phyloP scores from a whole-genome alignment of 2,797 vertebrate genomes.

The Cichlasoma orientale region DNA sequence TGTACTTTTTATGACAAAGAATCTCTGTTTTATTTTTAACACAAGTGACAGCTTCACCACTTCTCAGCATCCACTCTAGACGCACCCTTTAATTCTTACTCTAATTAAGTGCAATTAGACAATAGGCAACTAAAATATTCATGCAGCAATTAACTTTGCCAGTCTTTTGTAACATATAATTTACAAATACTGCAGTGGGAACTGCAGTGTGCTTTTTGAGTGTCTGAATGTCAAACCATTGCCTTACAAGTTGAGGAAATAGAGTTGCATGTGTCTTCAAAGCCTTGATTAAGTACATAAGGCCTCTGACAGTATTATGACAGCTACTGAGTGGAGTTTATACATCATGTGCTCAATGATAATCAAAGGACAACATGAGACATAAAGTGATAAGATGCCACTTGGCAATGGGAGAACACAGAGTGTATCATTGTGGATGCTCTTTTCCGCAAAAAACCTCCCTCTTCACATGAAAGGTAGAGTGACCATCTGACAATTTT shows the following conservation, averaged over 20 bases:
- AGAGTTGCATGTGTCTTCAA: neutral
- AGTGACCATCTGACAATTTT: slow-evolving; percentile 68
- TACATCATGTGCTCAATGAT: slow-evolving; percentile 19
- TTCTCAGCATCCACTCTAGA: slow-evolving; percentile 53
- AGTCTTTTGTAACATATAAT: slow-evolving; percentile 40
- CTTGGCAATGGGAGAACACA: slow-evolving; percentile 24
- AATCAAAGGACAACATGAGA: slow-evolving; percentile 44
- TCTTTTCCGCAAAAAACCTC: slow-evolving; percentile 42
- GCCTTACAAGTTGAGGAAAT: neutral
- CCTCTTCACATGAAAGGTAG: slow-evolving; percentile 48
- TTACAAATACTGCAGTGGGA: slow-evolving; percentile 17
- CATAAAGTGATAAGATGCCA: slow-evolving; percentile 17
- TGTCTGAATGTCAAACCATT: slow-evolving; percentile 5
- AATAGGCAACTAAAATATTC: slow-evolving; percentile 71
- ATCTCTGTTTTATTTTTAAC: slow-evolving; percentile 40
- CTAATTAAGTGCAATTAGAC: slow-evolving; percentile 77
- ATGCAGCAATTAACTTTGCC: slow-evolving; percentile 69
- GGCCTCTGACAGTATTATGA: neutral
- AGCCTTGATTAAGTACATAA: neutral
- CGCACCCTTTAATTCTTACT: slow-evolving; percentile 66
- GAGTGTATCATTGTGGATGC: slow-evolving; percentile 14
- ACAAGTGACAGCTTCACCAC: slow-evolving; percentile 49
- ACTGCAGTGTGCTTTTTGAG: slow-evolving; percentile 21
- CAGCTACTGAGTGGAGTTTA: slow-evolving; percentile 11
- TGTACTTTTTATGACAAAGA: slow-evolving; percentile 17